These are phyloP conservation scores for Muschampia plurimacula DNA, from an alignment of 2,888 invertebrate species.

Conservation along the genomic window DNA sequence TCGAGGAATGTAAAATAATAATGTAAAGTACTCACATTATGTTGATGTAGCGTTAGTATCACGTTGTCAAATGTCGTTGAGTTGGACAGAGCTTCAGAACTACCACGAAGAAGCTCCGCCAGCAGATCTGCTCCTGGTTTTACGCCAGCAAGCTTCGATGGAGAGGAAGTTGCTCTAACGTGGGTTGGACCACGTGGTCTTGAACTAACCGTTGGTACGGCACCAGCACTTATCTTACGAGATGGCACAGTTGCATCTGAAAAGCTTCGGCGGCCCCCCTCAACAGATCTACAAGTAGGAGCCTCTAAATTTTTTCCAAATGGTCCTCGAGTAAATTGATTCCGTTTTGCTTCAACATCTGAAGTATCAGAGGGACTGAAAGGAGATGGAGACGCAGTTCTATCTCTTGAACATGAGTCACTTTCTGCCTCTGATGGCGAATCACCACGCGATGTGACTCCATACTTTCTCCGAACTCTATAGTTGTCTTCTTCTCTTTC, in stretches of 20 bases:
- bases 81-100: slow-evolving; percentile 91
- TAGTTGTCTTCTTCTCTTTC: slow-evolving; percentile 88
- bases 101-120: slow-evolving; percentile 91
- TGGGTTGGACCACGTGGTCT: slow-evolving; percentile 86
- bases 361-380: slow-evolving; percentile 88
- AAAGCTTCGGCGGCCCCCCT: slow-evolving; percentile 81
- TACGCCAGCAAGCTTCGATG: slow-evolving; percentile 90
- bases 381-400: slow-evolving; percentile 87
- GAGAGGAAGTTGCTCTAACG: slow-evolving; percentile 92
- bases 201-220: slow-evolving; percentile 66
- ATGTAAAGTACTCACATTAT: slow-evolving; percentile 73
- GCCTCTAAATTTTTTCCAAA: slow-evolving; percentile 82
- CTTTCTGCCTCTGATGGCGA: slow-evolving; percentile 91
- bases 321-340: slow-evolving; percentile 88
- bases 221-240: slow-evolving; percentile 87
- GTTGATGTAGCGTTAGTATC: slow-evolving; percentile 79
- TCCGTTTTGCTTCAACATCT: slow-evolving; percentile 77
- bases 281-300: slow-evolving; percentile 82
- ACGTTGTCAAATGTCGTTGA: slow-evolving; percentile 83
- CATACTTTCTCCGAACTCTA: slow-evolving; percentile 71
- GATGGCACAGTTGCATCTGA: slow-evolving; percentile 83
- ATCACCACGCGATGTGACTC: slow-evolving; percentile 82
- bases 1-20: slow-evolving; percentile 49
- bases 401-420: slow-evolving; percentile 84
- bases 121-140: slow-evolving; percentile 87